Evolutionary conservation across 2,113 vertebrate genomes (phyloP).

Genomic region (Rhodinocichla rosea): DNA sequence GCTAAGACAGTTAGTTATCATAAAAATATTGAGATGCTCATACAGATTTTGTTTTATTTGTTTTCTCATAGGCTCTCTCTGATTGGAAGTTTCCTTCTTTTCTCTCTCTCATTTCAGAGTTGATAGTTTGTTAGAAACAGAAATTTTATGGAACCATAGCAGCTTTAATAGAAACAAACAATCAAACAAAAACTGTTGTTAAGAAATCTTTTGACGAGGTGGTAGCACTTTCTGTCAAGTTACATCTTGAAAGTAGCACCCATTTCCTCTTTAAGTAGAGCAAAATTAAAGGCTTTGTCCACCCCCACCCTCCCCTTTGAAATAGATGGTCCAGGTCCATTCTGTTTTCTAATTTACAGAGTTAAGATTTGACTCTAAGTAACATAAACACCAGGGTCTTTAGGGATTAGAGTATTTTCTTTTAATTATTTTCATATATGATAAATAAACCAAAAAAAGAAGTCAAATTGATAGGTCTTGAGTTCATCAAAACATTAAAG

Average conservation of each 20-base stretch:
- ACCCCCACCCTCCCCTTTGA: rapidly evolving
- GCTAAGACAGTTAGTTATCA: not conserved
- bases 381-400: not conserved
- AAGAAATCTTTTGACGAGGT: not conserved
- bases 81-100: not conserved
- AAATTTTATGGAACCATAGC: not conserved
- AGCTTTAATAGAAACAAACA: not conserved
- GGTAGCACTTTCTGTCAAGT: not conserved
- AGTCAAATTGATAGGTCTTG: not conserved
- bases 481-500: constrained; percentile 23
- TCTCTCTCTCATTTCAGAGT: not conserved
- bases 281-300: not conserved
- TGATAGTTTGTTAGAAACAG: not conserved
- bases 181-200: not conserved
- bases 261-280: not conserved
- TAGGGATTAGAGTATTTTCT: constrained; percentile 5
- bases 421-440: constrained; percentile 40
- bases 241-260: not conserved
- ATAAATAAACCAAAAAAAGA: not conserved
- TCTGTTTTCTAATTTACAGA: not conserved
- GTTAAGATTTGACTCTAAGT: not conserved
- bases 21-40: not conserved
- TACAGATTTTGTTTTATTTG: not conserved
- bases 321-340: not conserved
- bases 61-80: not conserved